Conservation (phyloP, 2,888 invertebrate genomes). For the Cosmopolites sordidus region DNA sequence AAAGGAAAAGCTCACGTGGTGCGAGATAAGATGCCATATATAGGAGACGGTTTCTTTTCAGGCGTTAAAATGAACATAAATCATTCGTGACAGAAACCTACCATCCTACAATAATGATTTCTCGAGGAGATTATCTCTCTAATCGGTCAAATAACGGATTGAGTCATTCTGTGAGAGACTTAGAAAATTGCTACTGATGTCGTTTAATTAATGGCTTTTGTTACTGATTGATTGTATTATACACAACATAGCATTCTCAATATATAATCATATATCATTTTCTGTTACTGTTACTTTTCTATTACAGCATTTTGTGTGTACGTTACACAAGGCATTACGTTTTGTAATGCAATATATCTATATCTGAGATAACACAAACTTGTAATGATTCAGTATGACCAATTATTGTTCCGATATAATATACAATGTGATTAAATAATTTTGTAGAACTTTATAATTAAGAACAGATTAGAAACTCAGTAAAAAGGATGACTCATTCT, state of each 20-base stretch:
- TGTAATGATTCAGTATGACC: too few species aligned
- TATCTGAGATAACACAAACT: too few species aligned
- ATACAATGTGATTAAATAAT: too few species aligned
- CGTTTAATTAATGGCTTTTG: not conserved
- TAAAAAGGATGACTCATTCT: too few species aligned
- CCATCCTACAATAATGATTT: slow-evolving; percentile 26
- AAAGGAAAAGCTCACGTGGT: slow-evolving; percentile 4
- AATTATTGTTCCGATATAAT: too few species aligned
- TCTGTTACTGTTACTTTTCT: too few species aligned
- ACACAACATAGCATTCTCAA: not conserved
- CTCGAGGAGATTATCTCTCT: slow-evolving; percentile 25
- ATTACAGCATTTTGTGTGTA: too few species aligned
- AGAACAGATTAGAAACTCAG: too few species aligned
- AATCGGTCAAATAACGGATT: slow-evolving; percentile 27
- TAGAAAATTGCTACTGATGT: not conserved
- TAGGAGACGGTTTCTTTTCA: slow-evolving; percentile 19
- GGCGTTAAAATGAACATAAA: slow-evolving; percentile 22
- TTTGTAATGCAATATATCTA: too few species aligned
- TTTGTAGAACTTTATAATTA: too few species aligned
- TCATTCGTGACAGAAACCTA: slow-evolving; percentile 19
- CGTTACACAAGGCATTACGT: too few species aligned
- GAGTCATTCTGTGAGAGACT: slow-evolving; percentile 4
- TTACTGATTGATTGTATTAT: not conserved
- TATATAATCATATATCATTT: not conserved
- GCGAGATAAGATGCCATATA: slow-evolving; percentile 19